Evolutionary conservation across 2,797 vertebrate species (phyloP), one percentile per base, ranked within the genome.

Genomic region (Graptemys geographica): DNA sequence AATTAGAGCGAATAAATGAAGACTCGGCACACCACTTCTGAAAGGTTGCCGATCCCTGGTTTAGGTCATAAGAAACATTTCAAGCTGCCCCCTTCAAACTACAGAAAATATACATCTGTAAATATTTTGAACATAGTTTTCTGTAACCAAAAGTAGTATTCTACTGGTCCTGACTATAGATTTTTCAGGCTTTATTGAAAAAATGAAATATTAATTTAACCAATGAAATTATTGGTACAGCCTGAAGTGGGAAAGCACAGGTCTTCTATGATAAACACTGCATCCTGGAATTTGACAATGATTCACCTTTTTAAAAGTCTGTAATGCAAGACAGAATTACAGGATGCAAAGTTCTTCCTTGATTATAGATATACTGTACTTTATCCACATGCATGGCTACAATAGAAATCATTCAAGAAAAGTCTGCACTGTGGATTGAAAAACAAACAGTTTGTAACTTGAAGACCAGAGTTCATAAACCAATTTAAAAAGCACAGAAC

Each of bases 221-320:
- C 59, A 65, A n/a, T 65, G 33, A n/a, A 65, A n/a, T n/a, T 19
- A n/a, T n/a, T 4, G 62, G 62, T 65, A 65, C 33, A n/a, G 62
- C 33, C 33, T 2, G 1, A 65, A 37, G 62, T 25, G 37, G 83
- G 37, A 79, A 44, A 89, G 86, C 37, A 12, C 5, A 37, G 90
- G 33, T n/a, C 56, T 83, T 76, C 8, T 27, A 84, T 44, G 74
- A 47, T 84, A 72, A 96, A 90, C 82, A 93, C 86, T 85, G 92
- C 85, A 93, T 49, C 41, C 13, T 59, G 74, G 74, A 94, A 86
- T 27, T 65, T 65, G 62, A 65, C 16, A 65, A n/a, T 37, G 62
- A 31, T 65, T 65, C 62, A 65, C 33, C 33, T 10, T 65, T 65
- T n/a, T 5, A 65, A 65, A 65, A 65, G 16, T n/a, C 33, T 65